Base-by-base conservation (phyloP, 1,140 invertebrate species). In the Mactra quadrangularis region DNA sequence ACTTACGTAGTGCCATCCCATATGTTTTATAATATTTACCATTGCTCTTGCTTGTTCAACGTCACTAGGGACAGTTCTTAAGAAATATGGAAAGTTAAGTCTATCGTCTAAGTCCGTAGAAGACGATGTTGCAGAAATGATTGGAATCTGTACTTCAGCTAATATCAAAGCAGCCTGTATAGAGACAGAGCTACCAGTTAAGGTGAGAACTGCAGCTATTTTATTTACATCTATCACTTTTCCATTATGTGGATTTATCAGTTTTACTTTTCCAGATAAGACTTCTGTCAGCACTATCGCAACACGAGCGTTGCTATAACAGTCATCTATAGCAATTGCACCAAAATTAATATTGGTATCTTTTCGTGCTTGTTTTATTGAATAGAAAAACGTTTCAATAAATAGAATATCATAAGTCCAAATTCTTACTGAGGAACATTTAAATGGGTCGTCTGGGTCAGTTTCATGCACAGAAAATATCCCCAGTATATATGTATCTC, bases 21-120 rank as follows among this genome's bases (percentile, higher is more conserved):
- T 95, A 87, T 53, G 22, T 45, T 85, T 93, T 25, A 96, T 93
- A 60, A 96, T 94, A 88, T 96, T 94, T 7, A 95, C 94, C 94
- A 96, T 96, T 0, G 95, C 95, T 82, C 95, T 93, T 0, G 95
- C 95, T 91, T 96, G 96, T 87, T 87, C 85, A 1, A 86, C 83
- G 70, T 92, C 91, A 84, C 90, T 90, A 11, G 91, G 90, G 33
- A 92, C 90, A 6, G 90, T 90, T 15, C 91, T 82, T 13, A 90
- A 71, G 66, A 92, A 92, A 55, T 88, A 92, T 0, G 90, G 89
- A 76, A 86, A 92, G 41, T 87, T 88, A 6, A 84, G 82, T 60
- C 84, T 84, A 70, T 92, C 91, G 78, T 91, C 91, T 15, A 92
- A 77, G 78, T 89, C 89, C 0, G 88, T 84, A 7, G 88, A 88